Base-by-base conservation (phyloP, 2,888 invertebrate species). In the Dendrolimus houi region DNA sequence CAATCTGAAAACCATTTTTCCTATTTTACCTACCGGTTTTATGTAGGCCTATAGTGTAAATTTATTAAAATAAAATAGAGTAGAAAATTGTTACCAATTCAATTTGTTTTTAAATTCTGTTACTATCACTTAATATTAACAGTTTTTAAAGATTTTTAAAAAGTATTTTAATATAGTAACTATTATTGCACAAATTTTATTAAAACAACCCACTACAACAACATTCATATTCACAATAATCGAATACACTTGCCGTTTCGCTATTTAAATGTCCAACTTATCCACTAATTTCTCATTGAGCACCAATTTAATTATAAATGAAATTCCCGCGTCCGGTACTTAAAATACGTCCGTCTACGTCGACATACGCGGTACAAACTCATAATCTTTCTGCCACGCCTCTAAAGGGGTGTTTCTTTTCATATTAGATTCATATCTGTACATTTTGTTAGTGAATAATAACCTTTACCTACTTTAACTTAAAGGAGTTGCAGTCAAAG, bases 321-420 rank as follows among this genome's bases (percentile, higher is more conserved):
- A 57, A 60, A 13, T 55, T 59, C 57, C 60, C 47, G 58, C 61
- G 59, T 57, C 65, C 60, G 62, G 65, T 70, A 69, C 73, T 64
- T 66, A 61, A 62, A 64, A 65, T 68, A 67, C 81, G 83, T 81
- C 75, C 72, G 73, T 63, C 65, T 79, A 64, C 65, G 64, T 65
- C 76, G 75, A 70, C 72, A 67, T 70, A 70, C 73, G 75, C 75
- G 69, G 64, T 71, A 85, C 83, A 85, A 78, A 64, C 64, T 60
- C 62, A 62, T 68, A 67, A 62, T 66, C 57, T 62, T 55, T 59
- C 68, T 63, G 80, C 83, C 87, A 81, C 88, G 88, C 88, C 89
- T 74, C 83, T 77, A 83, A 85, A 79, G 83, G 88, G 87, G 86
- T 87, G 89, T 90, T 79, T 83, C 87, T 71, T 47, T 47, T 12